Evolutionary conservation across 2,888 invertebrate genomes (phyloP), one percentile per base, ranked within the genome.

Genomic region (Ypsolopha scabrella): DNA sequence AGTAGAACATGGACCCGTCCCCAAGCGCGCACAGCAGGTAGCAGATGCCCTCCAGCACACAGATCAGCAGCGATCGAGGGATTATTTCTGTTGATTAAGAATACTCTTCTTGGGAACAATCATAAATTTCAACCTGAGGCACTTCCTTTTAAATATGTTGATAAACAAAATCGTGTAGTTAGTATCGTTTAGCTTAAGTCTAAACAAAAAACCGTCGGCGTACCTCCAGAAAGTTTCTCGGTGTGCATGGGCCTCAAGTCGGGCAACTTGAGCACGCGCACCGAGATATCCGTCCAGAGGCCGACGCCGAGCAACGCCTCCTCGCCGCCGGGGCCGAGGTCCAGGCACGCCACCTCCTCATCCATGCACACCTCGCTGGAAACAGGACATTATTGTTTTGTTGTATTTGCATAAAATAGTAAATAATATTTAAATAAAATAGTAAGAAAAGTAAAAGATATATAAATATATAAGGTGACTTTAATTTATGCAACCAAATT

Each of bases 1-100:
- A 99, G 81, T 99, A 99, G 80, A 95, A 97, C 90, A 99, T 94
- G 13, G 97, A 96, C 0, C 99, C 99, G 78, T 99, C 99, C 6
- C 99, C 99, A 35, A 99, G 88, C 0, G 99, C 99, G 66, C 95
- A 95, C 39, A 97, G 88, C 33, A 97, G 79, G 76, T 97, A 97
- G 61, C 94, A 94, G 54, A 94, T 93, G 3, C 94, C 94, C 74
- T 99, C 99, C 76, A 99, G 94, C 50, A 93, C 94, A 48, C 97
- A 94, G 91, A 99, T 95, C 51, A 99, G 76, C 55, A 99, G 94
- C 0, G 99, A 98, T 6, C 99, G 90, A 0, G 99, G 98, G 56
- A 99, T 97, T 58, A 99, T 98, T 82, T 99, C 98, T 94, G 73
- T 24, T 7, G 13, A 13, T 1, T 24, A 2, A 24, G 2, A 24